Conservation (phyloP, 2,113 vertebrate species). For the Leptosomus discolor region DNA sequence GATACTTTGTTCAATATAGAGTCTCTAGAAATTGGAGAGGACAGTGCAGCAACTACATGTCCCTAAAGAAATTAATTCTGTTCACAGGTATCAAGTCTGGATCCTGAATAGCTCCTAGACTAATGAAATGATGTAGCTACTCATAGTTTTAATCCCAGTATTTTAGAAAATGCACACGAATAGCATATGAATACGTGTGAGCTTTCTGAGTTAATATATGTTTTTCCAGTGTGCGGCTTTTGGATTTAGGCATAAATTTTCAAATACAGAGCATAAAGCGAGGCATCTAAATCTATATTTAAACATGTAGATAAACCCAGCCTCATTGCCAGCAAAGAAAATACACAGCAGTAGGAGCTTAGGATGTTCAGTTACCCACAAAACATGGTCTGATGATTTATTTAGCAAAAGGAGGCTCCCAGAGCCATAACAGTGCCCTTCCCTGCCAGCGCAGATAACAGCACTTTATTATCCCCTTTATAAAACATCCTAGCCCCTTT, state of each 20-base stretch:
- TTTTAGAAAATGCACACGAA: not conserved
- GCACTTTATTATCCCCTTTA: not conserved
- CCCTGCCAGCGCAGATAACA: not conserved
- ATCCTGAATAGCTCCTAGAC: conserved; percentile 26
- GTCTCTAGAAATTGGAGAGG: conserved; percentile 22
- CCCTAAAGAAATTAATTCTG: conserved; percentile 42
- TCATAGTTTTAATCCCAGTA: conserved; percentile 21
- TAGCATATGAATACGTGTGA: not conserved
- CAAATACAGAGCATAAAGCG: not conserved
- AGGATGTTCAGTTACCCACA: not conserved
- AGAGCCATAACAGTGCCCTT: not conserved
- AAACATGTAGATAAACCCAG: not conserved
- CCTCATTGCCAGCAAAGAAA: not conserved
- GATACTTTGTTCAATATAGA: not conserved
- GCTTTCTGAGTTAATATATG: not conserved
- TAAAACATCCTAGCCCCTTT: not conserved
- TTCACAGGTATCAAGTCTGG: conserved; percentile 26
- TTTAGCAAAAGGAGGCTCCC: not conserved
- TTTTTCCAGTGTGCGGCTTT: not conserved
- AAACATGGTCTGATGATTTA: not conserved
- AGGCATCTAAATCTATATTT: not conserved
- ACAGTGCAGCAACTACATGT: not conserved
- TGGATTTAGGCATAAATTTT: not conserved
- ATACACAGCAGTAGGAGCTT: not conserved
- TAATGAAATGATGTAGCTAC: conserved; percentile 10